Base-by-base conservation (phyloP, 2,797 vertebrate genomes). In the Muraenolepis orangiensis region DNA sequence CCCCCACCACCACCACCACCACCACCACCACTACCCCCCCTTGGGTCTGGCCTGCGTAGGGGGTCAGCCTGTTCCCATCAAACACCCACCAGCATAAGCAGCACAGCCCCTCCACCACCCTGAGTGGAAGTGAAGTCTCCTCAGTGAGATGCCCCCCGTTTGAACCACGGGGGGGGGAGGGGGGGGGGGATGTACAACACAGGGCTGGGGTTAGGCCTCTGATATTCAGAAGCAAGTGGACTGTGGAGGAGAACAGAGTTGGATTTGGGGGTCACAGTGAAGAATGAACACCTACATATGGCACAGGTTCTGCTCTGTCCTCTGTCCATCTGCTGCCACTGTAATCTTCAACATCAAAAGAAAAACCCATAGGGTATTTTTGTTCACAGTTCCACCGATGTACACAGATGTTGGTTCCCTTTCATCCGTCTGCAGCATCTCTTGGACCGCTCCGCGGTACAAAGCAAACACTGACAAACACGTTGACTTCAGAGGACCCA, bases 41-140 rank as follows among this genome's bases (percentile, higher is more conserved):
- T 83, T 87, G 89, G 90, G 92, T 81, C 87, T 76, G 32, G 40
- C 68, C 78, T 72, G 84, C 89, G 91, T 85, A n/a, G 77, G 89
- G 93, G 95, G 93, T 94, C 94, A 95, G 92, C 84, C 89, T 92
- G 93, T 94, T 95, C 93, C 89, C 93, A 93, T 94, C 93, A 93
- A 89, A 91, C 88, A 91, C 85, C 84, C 78, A 75, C 75, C 76
- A 77, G 61, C 32, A 73, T 64, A 66, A 57, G 23, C 36, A 3
- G 4, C 66, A 32, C 74, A 78, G 80, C 81, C 69, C 75, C 69
- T 69, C 70, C 70, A 80, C 82, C 83, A 89, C 83, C 84, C 83
- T 85, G 73, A 88, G 79, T 57, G 70, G 34, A 78, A 42, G 80
- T 74, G 79, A n/a, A 51, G 80, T 73, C 81, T 85, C 72, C 46